A percentile compares a stretch with the other conserved stretches of the same genome.
Evolutionary conservation across 2,797 vertebrate species (phyloP).

Genomic region (Mallotus villosus): DNA sequence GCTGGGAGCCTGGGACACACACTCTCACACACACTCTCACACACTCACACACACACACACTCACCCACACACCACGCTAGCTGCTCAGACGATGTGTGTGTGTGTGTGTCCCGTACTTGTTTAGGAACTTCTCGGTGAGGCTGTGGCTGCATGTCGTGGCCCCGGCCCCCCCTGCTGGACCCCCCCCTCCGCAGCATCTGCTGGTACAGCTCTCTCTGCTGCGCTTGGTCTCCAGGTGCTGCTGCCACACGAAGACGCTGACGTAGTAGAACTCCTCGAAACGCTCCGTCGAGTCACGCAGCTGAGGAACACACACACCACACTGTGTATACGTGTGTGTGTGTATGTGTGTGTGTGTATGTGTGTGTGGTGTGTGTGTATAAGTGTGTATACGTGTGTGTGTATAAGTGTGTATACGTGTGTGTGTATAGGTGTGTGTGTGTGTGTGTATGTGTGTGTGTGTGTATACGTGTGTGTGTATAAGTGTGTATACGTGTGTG

Average conservation of each 20-base stretch:
- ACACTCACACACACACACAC: background rate
- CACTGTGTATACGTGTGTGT: background rate
- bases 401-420: background rate
- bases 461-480: too few relatives aligned
- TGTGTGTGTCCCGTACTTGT: background rate
- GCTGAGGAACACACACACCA: slow-evolving; percentile 62
- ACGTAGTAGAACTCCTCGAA: slow-evolving; percentile 96
- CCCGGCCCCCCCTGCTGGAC: slow-evolving; percentile 90
- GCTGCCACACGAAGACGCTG: slow-evolving; percentile 94
- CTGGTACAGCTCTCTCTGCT: slow-evolving; percentile 93
- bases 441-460: too few relatives aligned
- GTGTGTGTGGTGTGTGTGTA: too few relatives aligned
- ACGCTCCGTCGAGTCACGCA: slow-evolving; percentile 93
- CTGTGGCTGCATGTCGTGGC: slow-evolving; percentile 86
- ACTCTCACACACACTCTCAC: too few relatives aligned
- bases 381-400: too few relatives aligned
- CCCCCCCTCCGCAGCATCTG: slow-evolving; percentile 96
- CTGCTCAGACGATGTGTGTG: background rate
- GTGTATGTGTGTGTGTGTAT: background rate
- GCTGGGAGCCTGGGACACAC: too few relatives aligned
- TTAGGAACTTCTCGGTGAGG: slow-evolving; percentile 90
- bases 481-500: too few relatives aligned
- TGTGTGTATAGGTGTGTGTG: too few relatives aligned
- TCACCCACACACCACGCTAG: background rate
- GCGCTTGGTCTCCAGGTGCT: slow-evolving; percentile 97